phyloP scores from a whole-genome alignment of 2,888 invertebrate genomes.

The Rugalucina vietnamica region DNA sequence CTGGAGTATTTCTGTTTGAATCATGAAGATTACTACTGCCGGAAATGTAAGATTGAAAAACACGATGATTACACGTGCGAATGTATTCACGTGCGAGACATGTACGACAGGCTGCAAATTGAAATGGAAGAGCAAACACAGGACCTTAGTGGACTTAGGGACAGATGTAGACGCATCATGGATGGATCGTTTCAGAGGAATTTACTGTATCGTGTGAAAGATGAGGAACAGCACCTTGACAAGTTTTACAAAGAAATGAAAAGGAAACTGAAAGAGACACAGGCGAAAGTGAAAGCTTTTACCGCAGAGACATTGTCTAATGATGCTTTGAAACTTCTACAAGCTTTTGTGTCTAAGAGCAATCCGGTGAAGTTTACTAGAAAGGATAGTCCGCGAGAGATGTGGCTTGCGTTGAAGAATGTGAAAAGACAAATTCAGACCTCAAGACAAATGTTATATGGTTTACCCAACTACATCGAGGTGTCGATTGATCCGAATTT shows the following conservation, averaged over 20 bases:
- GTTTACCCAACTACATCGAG: constrained; percentile 57
- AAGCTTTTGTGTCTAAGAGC: constrained; percentile 36
- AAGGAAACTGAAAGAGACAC: constrained; percentile 51
- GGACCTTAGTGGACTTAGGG: constrained; percentile 46
- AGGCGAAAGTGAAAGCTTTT: constrained; percentile 51
- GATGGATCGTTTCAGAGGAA: constrained; percentile 58
- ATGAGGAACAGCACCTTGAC: constrained; percentile 56
- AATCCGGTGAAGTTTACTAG: constrained; percentile 33
- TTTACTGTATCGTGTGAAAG: constrained; percentile 47
- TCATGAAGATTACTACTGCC: constrained; percentile 54
- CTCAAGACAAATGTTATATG: constrained; percentile 44
- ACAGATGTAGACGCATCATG: constrained; percentile 40
- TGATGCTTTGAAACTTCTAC: constrained; percentile 35
- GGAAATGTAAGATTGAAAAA: constrained; percentile 34
- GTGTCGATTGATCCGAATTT: constrained; percentile 49
- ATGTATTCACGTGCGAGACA: constrained; percentile 51
- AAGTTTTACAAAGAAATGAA: constrained; percentile 57
- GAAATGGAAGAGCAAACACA: constrained; percentile 55
- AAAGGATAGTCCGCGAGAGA: constrained; percentile 38
- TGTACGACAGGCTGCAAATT: constrained; percentile 51
- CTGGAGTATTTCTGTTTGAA: constrained; percentile 56
- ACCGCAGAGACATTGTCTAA: constrained; percentile 54
- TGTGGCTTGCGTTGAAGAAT: constrained; percentile 34
- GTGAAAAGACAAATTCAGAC: constrained; percentile 42
- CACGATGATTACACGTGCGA: constrained; percentile 55